Conservation (phyloP, 2,113 vertebrate species). For the Phalacrocorax carbo region DNA sequence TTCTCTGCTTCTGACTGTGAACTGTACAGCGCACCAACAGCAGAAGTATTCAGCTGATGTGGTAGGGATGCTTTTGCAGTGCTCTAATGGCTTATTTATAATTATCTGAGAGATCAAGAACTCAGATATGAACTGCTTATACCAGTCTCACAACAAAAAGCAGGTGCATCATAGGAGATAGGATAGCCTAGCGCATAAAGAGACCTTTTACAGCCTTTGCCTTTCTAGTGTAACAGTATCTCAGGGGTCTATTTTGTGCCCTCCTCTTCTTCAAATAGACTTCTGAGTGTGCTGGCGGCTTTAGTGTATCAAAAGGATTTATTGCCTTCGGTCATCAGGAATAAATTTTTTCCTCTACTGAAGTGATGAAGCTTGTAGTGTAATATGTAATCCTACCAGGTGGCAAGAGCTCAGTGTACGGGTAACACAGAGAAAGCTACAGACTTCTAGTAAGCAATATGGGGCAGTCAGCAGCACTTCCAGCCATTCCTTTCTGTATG, state of each 20-base stretch:
- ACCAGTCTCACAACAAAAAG: neutral
- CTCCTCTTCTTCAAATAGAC: neutral
- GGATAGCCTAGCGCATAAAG: neutral
- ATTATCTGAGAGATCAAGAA: neutral
- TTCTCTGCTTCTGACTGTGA: neutral
- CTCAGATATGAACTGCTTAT: neutral
- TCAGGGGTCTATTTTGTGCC: neutral
- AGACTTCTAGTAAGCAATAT: accelerated
- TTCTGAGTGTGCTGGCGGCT: accelerated
- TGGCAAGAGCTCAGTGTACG: neutral
- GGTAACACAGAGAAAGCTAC: no score
- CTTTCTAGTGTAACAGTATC: neutral
- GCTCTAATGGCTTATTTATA: neutral
- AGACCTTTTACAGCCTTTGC: neutral
- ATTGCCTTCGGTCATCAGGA: neutral
- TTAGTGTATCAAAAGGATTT: neutral
- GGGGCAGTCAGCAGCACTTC: neutral
- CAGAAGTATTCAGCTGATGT: neutral
- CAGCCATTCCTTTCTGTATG: accelerated
- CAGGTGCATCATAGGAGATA: neutral
- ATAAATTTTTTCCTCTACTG: neutral
- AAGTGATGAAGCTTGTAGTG: neutral
- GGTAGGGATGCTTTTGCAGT: neutral
- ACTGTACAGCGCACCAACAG: neutral
- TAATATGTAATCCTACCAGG: neutral